Evolutionary conservation across 2,113 vertebrate genomes (phyloP).

Genomic region (Corapipo altera): DNA sequence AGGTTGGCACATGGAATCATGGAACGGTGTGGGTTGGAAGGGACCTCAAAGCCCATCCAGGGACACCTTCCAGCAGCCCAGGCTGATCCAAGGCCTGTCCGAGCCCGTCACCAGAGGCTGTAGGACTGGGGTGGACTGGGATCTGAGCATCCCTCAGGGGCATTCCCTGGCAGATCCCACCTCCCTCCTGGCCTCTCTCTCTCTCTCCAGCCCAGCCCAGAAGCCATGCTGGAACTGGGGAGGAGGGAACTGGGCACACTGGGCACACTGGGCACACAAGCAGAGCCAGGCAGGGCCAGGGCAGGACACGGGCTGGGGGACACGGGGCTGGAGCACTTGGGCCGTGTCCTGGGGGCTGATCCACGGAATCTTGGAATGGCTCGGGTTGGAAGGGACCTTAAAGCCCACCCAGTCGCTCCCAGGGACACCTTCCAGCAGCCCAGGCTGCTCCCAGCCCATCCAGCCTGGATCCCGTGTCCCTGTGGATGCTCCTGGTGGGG

Average conservation of each 20-base stretch:
- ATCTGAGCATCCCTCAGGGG: too few relatives aligned
- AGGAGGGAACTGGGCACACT: too few relatives aligned
- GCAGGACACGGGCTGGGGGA: too few relatives aligned
- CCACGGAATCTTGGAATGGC: background rate
- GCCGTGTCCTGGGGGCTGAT: too few relatives aligned
- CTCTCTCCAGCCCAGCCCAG: background rate
- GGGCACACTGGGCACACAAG: background rate
- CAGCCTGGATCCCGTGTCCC: fast-evolving
- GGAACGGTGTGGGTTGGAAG: background rate
- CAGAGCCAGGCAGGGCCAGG: fast-evolving
- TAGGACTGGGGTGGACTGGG: background rate
- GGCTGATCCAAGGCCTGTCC: fast-evolving
- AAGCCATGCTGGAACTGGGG: background rate
- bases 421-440: background rate
- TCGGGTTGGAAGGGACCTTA: background rate
- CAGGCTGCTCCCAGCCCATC: background rate
- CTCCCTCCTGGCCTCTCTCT: background rate
- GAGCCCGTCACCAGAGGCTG: background rate
- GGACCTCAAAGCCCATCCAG: background rate
- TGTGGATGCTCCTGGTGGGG: fast-evolving
- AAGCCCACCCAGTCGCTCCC: background rate
- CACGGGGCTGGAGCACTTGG: fast-evolving
- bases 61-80: background rate
- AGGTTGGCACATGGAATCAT: too few relatives aligned
- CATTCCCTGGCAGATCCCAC: background rate